Evolutionary conservation across 2,888 invertebrate species (phyloP).

Genomic region (Scaptomyza flava): DNA sequence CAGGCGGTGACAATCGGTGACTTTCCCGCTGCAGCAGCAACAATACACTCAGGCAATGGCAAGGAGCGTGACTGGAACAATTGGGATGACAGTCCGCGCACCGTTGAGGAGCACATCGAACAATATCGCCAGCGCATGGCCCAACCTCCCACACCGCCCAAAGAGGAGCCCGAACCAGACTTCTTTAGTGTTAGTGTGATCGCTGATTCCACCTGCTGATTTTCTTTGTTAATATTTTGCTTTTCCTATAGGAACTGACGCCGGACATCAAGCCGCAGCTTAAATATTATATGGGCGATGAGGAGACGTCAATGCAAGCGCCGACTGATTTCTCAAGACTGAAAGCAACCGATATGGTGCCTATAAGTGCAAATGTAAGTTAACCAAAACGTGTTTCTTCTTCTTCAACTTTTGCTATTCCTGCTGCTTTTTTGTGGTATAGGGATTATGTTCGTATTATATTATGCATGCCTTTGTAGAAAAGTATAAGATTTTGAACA

Average conservation of each 20-base stretch:
- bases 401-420: no score
- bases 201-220: not conserved
- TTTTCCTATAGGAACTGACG: conserved; percentile 85
- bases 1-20: conserved; percentile 85
- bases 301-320: conserved; percentile 23
- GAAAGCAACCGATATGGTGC: conserved; percentile 84
- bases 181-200: conserved; percentile 85
- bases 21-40: conserved; percentile 30
- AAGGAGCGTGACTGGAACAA: conserved; percentile 86
- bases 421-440: no score
- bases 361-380: conserved; percentile 84
- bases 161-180: conserved; percentile 85
- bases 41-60: not conserved
- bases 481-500: no score
- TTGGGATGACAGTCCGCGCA: conserved; percentile 87
- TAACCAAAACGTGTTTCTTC: not conserved
- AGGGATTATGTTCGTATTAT: no score
- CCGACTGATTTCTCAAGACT: conserved; percentile 84
- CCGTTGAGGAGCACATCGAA: conserved; percentile 88
- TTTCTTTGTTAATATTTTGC: not conserved
- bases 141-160: conserved; percentile 83
- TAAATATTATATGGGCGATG: conserved; percentile 85
- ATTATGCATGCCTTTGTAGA: no score
- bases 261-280: conserved; percentile 87
- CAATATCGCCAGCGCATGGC: conserved; percentile 86